Conservation (phyloP, 2,888 invertebrate species). For the Trissolcus brochymenae region DNA sequence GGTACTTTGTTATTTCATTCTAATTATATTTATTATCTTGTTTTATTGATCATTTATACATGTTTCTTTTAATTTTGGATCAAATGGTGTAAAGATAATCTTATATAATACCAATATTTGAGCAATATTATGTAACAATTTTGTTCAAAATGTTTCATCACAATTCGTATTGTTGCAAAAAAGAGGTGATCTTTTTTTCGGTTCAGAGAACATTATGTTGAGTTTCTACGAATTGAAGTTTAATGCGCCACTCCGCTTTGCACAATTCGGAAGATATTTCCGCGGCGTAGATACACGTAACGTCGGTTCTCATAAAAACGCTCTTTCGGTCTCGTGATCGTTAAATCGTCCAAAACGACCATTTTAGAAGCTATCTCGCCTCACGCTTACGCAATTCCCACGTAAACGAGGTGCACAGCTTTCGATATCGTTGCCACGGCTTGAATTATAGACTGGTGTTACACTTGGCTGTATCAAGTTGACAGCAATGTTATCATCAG, state of each 20-base stretch:
- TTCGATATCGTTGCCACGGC: conserved; percentile 54
- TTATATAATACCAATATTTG: no score
- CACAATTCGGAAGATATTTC: conserved; percentile 38
- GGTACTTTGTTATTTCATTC: no score
- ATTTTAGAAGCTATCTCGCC: conserved; percentile 60
- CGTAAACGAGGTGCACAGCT: conserved; percentile 57
- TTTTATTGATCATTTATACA: no score
- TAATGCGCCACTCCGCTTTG: conserved; percentile 39
- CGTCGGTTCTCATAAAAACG: conserved; percentile 60
- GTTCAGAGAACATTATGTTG: conserved; percentile 4
- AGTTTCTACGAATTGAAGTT: conserved; percentile 43
- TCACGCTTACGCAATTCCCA: conserved; percentile 55
- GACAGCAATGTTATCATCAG: conserved; percentile 45
- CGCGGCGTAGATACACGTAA: conserved; percentile 53
- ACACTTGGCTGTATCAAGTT: conserved; percentile 43
- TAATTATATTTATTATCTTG: no score
- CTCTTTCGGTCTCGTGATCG: conserved; percentile 57
- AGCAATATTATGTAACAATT: no score
- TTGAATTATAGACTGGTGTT: conserved; percentile 47
- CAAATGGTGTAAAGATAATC: no score
- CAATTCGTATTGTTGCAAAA: conserved; percentile 3
- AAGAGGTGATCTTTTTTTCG: conserved; percentile 30
- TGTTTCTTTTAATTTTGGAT: no score
- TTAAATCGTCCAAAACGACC: conserved; percentile 66
- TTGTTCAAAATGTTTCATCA: no score